Conservation (phyloP, 2,888 invertebrate genomes). For the Proisotoma minuta region DNA sequence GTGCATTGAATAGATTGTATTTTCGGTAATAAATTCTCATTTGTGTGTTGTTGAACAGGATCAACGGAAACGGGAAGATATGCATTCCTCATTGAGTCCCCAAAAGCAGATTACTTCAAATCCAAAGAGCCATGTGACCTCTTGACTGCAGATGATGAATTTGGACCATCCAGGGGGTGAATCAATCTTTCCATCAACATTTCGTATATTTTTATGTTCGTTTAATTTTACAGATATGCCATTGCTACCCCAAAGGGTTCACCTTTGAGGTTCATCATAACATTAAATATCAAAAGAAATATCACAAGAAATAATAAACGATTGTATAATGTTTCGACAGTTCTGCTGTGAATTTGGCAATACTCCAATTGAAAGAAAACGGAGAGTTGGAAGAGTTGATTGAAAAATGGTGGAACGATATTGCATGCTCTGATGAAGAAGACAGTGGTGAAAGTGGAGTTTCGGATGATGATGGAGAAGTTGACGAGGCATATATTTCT, state of each 20-base stretch:
- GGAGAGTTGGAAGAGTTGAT: slow-evolving; percentile 84
- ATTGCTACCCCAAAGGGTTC: slow-evolving; percentile 30
- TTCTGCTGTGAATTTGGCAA: slow-evolving; percentile 85
- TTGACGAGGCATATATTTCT: slow-evolving; percentile 22
- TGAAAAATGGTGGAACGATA: slow-evolving; percentile 94
- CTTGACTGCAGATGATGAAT: slow-evolving; percentile 72
- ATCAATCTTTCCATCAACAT: not conserved
- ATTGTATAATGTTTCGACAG: slow-evolving; percentile 57
- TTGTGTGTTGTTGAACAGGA: not conserved
- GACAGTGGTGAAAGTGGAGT: slow-evolving; percentile 30
- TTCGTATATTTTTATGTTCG: not conserved
- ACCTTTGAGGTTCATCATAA: slow-evolving; percentile 11
- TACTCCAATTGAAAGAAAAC: slow-evolving; percentile 80
- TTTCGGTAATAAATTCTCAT: not conserved
- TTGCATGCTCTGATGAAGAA: slow-evolving; percentile 48
- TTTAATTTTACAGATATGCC: slow-evolving; percentile 33
- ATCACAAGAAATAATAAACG: no score
- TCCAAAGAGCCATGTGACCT: slow-evolving; percentile 89
- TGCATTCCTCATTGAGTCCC: slow-evolving; percentile 64
- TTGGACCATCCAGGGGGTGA: slow-evolving; percentile 28
- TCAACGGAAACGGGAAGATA: slow-evolving; percentile 72
- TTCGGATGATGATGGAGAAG: slow-evolving; percentile 24
- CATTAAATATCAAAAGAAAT: not conserved
- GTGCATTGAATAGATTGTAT: not conserved
- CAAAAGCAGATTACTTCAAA: slow-evolving; percentile 69